Percentiles rank a stretch among this genome's conserved stretches.
Evolutionary conservation across 2,797 vertebrate species (phyloP).

Genomic region (Syndactyla subalaris): DNA sequence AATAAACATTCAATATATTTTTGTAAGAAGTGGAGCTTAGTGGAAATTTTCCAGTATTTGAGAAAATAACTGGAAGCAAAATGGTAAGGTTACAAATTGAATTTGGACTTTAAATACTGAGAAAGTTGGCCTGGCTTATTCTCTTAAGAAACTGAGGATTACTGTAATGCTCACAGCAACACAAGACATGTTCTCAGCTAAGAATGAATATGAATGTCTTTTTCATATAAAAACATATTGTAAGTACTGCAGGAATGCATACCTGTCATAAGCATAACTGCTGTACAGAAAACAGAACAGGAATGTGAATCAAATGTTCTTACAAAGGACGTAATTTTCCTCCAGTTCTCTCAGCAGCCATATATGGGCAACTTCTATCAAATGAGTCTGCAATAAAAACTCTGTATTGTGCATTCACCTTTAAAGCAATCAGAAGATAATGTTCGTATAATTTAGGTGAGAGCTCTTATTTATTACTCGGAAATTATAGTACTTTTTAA

Average conservation of each 20-base stretch:
- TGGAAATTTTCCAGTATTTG: constrained; percentile 53
- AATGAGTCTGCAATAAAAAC: constrained; percentile 54
- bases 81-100: constrained; percentile 37
- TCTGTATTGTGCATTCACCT: constrained; percentile 18
- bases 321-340: constrained; percentile 49
- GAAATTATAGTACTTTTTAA: constrained; percentile 64
- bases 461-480: constrained; percentile 63
- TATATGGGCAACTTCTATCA: constrained; percentile 66
- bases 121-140: constrained; percentile 35
- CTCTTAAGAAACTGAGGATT: constrained; percentile 47
- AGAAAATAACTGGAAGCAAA: constrained; percentile 52
- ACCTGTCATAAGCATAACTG: constrained; percentile 52
- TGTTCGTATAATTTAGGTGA: constrained; percentile 47
- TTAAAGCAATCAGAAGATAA: constrained; percentile 39
- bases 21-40: constrained; percentile 4
- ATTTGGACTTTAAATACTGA: constrained; percentile 32
- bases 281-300: constrained; percentile 71
- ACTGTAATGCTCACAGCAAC: background rate
- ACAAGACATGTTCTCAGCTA: constrained; percentile 46
- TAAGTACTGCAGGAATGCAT: constrained; percentile 41
- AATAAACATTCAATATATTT: constrained; percentile 64
- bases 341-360: constrained; percentile 43
- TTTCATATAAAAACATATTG: constrained; percentile 29
- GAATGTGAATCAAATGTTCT: constrained; percentile 54
- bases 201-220: constrained; percentile 54